These are phyloP conservation scores for Peromyscus nudipes DNA, from an alignment of 2,797 vertebrate species.

Conservation along the genomic window DNA sequence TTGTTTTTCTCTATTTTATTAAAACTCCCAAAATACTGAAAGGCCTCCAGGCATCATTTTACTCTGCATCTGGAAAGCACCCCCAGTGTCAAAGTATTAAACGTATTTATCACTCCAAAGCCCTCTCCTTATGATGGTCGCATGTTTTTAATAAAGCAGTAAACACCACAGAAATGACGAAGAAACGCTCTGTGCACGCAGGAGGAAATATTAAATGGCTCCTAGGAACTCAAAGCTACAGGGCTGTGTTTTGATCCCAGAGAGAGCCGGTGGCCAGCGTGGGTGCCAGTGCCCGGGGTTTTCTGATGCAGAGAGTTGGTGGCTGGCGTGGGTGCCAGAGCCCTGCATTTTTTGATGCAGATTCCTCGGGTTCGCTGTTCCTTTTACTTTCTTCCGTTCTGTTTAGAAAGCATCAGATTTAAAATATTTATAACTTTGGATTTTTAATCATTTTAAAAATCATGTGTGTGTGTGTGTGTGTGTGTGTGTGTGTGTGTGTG, in stretches of 20 bases:
- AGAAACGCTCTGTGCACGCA: neutral
- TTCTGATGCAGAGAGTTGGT: neutral
- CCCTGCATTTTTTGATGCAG: neutral
- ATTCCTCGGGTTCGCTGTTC: neutral
- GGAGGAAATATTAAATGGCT: neutral
- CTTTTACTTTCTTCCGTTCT: neutral
- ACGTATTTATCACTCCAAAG: slow-evolving; percentile 69
- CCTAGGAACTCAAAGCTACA: neutral
- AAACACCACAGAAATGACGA: slow-evolving; percentile 3
- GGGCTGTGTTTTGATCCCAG: neutral
- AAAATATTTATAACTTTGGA: neutral
- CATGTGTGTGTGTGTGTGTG: neutral
- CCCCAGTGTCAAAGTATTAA: slow-evolving; percentile 71
- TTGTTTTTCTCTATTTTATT: slow-evolving; percentile 74
- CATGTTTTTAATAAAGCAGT: slow-evolving; percentile 64
- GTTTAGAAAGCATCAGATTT: neutral
- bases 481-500: neutral
- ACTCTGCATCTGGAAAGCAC: slow-evolving; percentile 60
- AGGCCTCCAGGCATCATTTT: slow-evolving; percentile 67
- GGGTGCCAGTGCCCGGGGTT: too few relatives aligned
- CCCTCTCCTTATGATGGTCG: slow-evolving; percentile 22
- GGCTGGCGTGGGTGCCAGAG: fast-evolving
- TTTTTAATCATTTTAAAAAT: neutral
- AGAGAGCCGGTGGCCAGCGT: fast-evolving
- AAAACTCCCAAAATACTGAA: slow-evolving; percentile 71